Base-by-base conservation (phyloP, 2,797 vertebrate species). In the Lindbergichthys nudifrons region DNA sequence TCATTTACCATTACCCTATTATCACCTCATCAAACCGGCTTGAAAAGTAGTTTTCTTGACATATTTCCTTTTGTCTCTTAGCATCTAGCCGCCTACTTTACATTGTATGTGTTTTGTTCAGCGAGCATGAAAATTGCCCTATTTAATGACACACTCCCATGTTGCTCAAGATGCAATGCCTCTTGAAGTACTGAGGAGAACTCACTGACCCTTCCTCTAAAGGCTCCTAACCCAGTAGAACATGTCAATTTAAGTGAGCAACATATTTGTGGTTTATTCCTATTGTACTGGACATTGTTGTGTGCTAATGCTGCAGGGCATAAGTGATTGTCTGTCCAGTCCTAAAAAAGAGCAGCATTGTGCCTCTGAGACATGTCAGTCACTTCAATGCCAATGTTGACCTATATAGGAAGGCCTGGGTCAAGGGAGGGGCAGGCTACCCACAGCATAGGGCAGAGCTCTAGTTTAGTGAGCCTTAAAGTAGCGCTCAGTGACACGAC, bases 91-190 rank as follows among this genome's bases (percentile, higher is more conserved):
- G 14, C 79, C 32, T 50, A 77, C 80, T 85, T 77, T 87, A 79
- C 80, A 83, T 89, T 85, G 72, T 88, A 62, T 84, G 80, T 74
- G 71, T 90, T 88, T 90, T 88, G 88, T 46, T 88, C 92, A 93
- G 81, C 52, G 11, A 84, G 90, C 92, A 91, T 94, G 89, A 94
- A 94, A 84, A 91, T 92, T 84, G 93, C 65, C 88, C 94, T 81
- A 93, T 92, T 91, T 93, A 92, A 82, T 62, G 77, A 80, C n/a
- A 19, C 59, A 81, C 81, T 83, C 62, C 74, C 60, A 42, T 76
- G 71, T 52, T 66, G 52, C 39, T 84, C 75, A 82, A 85, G 80
- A 87, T 43, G 78, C 77, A 75, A 11, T 2, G 51, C 72, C 54
- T 77, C 45, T 50, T 21, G 50, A 47, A 72, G 54, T 18, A 12